Evolutionary conservation across 2,797 vertebrate species (phyloP), one percentile per base, ranked within the genome.

Genomic region (Denticeps clupeoides): DNA sequence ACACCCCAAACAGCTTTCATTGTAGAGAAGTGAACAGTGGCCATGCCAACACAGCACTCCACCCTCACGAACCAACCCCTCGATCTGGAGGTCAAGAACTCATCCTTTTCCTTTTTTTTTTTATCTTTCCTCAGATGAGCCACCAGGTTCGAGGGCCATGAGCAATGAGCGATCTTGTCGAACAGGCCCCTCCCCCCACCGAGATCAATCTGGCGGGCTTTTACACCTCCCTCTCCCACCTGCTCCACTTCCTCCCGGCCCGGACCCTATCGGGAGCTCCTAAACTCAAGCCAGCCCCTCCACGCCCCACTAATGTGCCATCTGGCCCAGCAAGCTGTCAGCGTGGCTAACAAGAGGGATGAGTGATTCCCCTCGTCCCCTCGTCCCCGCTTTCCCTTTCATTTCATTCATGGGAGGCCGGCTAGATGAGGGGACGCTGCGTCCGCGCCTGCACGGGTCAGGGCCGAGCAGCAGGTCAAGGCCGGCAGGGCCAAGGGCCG

Each of bases 151-250:
- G 41, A 40, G 35, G 46, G 54, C 32, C 47, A 31, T 41, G 19
- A 50, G 47, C 19, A 35, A 18, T 26, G 32, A 23, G 33, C 33
- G 46, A 47, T 56, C 41, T 51, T 35, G 27, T 37, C 35, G 8
- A 38, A 38, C 35, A 21, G 16, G 8, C 9, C 21, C 12, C 23
- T 15, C 12, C 37, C 35, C 37, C 11, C 28, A 18, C 21, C 35
- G 32, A 67, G 73, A 81, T 73, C 49, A 67, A 74, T 78, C 63
- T 71, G 62, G 63, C 62, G 47, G 47, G 40, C 41, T 54, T 25
- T 64, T 62, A 64, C 71, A 47, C 56, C 63, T 61, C 58, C 49
- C 35, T 42, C 42, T 40, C 31, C 68, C 60, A 76, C 72, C 72
- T 77, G 69, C 72, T 72, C 52, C 47, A 29, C 51, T 47, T 64